Evolutionary conservation across 2,888 invertebrate species (phyloP).

Genomic region (Folsomia manolachei): DNA sequence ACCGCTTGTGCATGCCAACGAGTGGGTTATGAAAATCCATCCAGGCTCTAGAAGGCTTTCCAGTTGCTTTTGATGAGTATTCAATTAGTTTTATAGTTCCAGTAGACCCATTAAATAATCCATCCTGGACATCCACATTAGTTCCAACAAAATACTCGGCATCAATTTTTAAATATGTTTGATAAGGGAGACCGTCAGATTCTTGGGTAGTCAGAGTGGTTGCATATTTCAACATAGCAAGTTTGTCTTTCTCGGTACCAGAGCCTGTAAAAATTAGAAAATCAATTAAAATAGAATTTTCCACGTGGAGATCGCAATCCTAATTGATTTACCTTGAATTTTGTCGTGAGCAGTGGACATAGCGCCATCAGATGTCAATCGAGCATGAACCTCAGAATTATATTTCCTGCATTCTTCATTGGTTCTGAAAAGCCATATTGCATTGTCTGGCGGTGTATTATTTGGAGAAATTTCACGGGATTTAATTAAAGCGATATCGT

Average conservation of each 20-base stretch:
- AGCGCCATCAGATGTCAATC: slow-evolving; percentile 1
- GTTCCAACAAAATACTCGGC: slow-evolving; percentile 35
- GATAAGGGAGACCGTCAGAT: slow-evolving; percentile 43
- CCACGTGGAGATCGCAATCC: not conserved
- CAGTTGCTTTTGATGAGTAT: not conserved
- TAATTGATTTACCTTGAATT: slow-evolving; percentile 15
- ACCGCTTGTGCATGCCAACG: slow-evolving; percentile 18
- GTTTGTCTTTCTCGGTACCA: slow-evolving; percentile 7
- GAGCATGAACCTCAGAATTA: slow-evolving; percentile 21
- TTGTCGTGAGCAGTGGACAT: slow-evolving; percentile 8
- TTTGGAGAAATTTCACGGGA: slow-evolving; percentile 10
- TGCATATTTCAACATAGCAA: slow-evolving; percentile 13
- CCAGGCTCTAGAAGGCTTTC: slow-evolving; percentile 15
- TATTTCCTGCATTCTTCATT: slow-evolving; percentile 26
- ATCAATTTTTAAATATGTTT: slow-evolving; percentile 45
- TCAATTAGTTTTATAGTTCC: slow-evolving; percentile 34
- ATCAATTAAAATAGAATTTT: not conserved
- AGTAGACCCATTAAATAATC: slow-evolving; percentile 42
- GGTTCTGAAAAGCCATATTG: slow-evolving; percentile 28
- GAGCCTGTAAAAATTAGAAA: slow-evolving; percentile 8
- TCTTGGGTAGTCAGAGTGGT: slow-evolving; percentile 11
- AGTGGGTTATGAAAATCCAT: slow-evolving; percentile 26
- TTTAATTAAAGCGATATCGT: slow-evolving; percentile 24
- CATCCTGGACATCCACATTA: slow-evolving; percentile 41
- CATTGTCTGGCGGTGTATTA: slow-evolving; percentile 29